Percentiles rank a stretch among this genome's conserved stretches.
These are phyloP conservation scores for Eristalis tenax DNA, from an alignment of 2,888 invertebrate genomes.

Conservation along the genomic window DNA sequence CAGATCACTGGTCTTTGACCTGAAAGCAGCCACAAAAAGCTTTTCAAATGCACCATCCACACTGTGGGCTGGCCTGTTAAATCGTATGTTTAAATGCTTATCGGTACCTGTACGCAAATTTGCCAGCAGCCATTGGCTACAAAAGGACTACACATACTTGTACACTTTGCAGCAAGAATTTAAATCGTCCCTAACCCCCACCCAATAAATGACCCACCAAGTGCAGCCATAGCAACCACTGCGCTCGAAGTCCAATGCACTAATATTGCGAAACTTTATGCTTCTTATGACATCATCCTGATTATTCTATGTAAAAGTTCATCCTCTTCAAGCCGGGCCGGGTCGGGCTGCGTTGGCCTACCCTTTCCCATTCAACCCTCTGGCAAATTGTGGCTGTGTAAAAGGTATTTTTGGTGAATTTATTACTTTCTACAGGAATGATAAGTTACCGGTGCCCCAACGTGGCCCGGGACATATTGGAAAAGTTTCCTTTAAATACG, in stretches of 20 bases:
- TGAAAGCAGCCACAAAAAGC: neutral
- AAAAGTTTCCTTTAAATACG: constrained; percentile 35
- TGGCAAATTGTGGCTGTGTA: constrained; percentile 32
- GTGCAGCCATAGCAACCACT: neutral
- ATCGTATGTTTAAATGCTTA: neutral
- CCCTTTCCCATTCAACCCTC: neutral
- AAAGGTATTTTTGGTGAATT: constrained; percentile 17
- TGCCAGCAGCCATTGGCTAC: neutral
- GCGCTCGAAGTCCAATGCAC: constrained; percentile 47
- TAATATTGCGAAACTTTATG: constrained; percentile 55
- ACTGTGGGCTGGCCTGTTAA: neutral
- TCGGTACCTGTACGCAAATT: neutral
- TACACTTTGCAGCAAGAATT: neutral
- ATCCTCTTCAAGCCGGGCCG: constrained; percentile 9
- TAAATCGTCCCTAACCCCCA: neutral
- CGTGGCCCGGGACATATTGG: constrained; percentile 32
- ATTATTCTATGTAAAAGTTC: constrained; percentile 54
- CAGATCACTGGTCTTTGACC: neutral
- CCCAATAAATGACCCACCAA: neutral
- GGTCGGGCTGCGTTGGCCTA: neutral
- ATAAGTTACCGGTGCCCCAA: constrained; percentile 23
- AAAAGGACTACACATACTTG: neutral
- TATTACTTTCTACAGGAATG: constrained; percentile 39
- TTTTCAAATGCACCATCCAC: neutral
- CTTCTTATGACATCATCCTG: constrained; percentile 40